Percentiles rank a stretch among this genome's conserved stretches.
These are phyloP conservation scores for Protobothrops flavoviridis DNA, from an alignment of 2,113 vertebrate species.

Conservation along the genomic window DNA sequence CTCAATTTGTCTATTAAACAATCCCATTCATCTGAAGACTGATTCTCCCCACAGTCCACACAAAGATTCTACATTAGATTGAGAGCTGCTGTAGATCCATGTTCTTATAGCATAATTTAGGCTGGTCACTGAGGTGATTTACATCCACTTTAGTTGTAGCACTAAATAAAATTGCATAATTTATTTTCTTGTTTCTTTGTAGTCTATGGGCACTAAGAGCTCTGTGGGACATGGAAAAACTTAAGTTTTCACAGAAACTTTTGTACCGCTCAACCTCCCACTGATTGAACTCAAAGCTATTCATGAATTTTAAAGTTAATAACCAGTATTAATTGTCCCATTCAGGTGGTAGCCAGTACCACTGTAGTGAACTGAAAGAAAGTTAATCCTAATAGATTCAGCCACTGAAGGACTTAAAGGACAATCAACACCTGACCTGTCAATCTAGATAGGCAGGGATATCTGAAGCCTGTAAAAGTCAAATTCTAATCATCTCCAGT, in stretches of 20 bases:
- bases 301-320: neutral
- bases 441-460: neutral
- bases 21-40: neutral
- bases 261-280: neutral
- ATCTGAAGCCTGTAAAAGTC: neutral
- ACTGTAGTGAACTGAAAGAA: neutral
- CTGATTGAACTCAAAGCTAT: neutral
- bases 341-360: neutral
- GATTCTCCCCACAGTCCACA: neutral
- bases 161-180: neutral
- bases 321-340: neutral
- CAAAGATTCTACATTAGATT: neutral
- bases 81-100: neutral
- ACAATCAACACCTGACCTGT: neutral
- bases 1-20: neutral
- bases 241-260: neutral
- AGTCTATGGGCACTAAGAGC: neutral
- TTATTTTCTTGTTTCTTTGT: neutral
- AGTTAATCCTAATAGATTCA: neutral
- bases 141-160: neutral
- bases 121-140: neutral
- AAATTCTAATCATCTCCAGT: neutral
- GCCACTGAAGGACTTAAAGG: neutral
- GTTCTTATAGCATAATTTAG: neutral
- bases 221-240: neutral